These are phyloP conservation scores for Cepaea hortensis DNA, from an alignment of 2,888 invertebrate species.

Conservation along the genomic window DNA sequence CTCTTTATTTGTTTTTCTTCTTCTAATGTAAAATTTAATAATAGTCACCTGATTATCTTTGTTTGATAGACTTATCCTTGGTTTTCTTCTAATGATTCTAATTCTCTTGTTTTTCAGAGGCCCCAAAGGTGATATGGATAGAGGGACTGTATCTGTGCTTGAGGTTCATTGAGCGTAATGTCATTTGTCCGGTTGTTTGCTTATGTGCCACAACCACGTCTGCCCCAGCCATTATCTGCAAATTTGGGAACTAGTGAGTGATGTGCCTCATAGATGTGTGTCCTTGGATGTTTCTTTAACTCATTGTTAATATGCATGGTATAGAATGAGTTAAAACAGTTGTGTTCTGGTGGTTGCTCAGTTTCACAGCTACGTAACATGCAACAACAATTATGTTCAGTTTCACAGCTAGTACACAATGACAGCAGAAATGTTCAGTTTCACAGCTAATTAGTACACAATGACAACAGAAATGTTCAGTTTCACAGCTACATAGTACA, in stretches of 20 bases:
- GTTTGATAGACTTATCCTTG: too few species aligned
- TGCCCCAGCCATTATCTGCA: conserved; percentile 85
- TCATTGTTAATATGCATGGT: too few species aligned
- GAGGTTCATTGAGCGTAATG: conserved; percentile 92
- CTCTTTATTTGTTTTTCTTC: too few species aligned
- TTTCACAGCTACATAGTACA: too few species aligned
- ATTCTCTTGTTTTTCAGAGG: conserved; percentile 78
- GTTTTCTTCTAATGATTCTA: neutral
- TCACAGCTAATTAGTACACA: too few species aligned
- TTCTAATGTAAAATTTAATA: too few species aligned
- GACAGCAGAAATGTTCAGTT: too few species aligned
- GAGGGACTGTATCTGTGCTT: conserved; percentile 93
- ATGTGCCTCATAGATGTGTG: neutral
- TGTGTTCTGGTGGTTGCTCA: too few species aligned
- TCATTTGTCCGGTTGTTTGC: conserved; percentile 93
- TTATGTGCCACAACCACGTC: conserved; percentile 91
- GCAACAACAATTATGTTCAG: neutral
- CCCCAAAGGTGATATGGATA: conserved; percentile 95
- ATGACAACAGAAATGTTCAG: too few species aligned
- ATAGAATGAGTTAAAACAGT: too few species aligned
- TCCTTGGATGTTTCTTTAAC: neutral
- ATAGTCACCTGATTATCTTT: too few species aligned
- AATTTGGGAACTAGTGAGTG: conserved; percentile 82
- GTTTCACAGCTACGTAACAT: neutral
- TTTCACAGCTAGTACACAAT: too few species aligned